Base-by-base conservation (phyloP, 2,797 vertebrate species). In the Karalla daura region DNA sequence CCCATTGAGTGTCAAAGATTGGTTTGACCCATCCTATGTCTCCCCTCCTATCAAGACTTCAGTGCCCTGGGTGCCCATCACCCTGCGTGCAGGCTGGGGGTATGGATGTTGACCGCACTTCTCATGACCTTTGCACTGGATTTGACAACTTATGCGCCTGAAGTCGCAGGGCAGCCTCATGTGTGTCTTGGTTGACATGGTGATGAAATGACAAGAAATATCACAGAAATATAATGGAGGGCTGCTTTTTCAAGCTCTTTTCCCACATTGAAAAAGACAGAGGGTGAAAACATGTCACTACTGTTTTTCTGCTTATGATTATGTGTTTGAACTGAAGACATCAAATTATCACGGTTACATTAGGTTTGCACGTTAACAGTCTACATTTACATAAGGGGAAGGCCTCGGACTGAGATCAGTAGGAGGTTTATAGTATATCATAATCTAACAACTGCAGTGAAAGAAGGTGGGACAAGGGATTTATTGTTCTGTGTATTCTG, bases 111-210 rank as follows among this genome's bases (percentile, higher is more conserved):
- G 60, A 70, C 71, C 20, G 23, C 44, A 37, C 58, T 60, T 50
- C 23, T 33, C 18, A 41, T 71, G 81, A 81, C 78, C 78, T 87
- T 74, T 91, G 85, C 82, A 60, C 86, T 62, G 28, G 36, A 63
- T 72, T 76, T 89, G 86, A 91, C 86, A 90, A 86, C 66, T 74
- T 59, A 71, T 74, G 41, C 0, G 44, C 62, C 64, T 80, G 23
- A 69, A 76, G 76, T 45, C 59, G 67, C 47, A 5, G 2, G 2
- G 33, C 41, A 50, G 53, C 32, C 74, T 83, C 70, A 74, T 72
- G 49, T 58, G 43, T 84, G 86, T 69, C 80, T 40, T 9, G 40
- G 66, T 32, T 61, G 60, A 46, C 66, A 62, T 54, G 53, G 72
- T 5, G 17, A 70, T 89, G 86, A 84, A 77, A 85, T 54, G 64